Evolutionary conservation across 1,140 invertebrate species (phyloP).

Genomic region (Chrysomallon squamiferum): DNA sequence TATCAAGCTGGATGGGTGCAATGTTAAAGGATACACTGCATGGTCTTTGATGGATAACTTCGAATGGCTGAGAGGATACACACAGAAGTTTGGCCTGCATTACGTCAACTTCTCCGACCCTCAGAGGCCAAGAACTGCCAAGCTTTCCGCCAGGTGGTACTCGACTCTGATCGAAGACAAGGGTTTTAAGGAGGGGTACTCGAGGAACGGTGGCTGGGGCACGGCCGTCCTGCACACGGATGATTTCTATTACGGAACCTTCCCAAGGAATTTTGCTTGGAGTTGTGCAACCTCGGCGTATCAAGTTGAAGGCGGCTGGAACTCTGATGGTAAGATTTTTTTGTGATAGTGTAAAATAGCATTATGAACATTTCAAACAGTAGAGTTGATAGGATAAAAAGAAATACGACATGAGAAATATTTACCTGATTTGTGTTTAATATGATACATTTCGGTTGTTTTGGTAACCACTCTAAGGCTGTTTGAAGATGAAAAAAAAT

Average conservation of each 20-base stretch:
- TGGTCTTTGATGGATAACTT: constrained; percentile 84
- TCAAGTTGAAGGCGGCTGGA: constrained; percentile 64
- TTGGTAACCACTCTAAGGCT: too few relatives aligned
- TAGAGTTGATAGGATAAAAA: too few relatives aligned
- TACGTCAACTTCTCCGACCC: constrained; percentile 76
- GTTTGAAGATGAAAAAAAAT: too few relatives aligned
- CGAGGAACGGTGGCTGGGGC: constrained; percentile 22
- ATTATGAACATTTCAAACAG: too few relatives aligned
- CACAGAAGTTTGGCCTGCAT: constrained; percentile 75
- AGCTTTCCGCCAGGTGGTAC: constrained; percentile 70
- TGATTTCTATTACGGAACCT: constrained; percentile 44
- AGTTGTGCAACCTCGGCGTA: constrained; percentile 62
- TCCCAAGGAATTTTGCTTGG: constrained; percentile 62
- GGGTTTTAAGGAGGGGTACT: constrained; percentile 38
- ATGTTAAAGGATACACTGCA: constrained; percentile 73
- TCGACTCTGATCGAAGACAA: constrained; percentile 42
- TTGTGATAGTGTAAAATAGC: background rate
- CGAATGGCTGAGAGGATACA: constrained; percentile 73
- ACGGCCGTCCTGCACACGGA: constrained; percentile 10
- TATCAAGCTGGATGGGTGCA: constrained; percentile 69
- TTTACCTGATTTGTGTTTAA: too few relatives aligned
- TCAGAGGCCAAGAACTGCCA: constrained; percentile 71
- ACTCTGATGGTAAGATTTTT: constrained; percentile 53
- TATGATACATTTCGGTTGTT: too few relatives aligned
- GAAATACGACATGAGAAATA: too few relatives aligned